These are phyloP conservation scores for Lepidonotus clava DNA, from an alignment of 2,888 invertebrate species.

Conservation along the genomic window DNA sequence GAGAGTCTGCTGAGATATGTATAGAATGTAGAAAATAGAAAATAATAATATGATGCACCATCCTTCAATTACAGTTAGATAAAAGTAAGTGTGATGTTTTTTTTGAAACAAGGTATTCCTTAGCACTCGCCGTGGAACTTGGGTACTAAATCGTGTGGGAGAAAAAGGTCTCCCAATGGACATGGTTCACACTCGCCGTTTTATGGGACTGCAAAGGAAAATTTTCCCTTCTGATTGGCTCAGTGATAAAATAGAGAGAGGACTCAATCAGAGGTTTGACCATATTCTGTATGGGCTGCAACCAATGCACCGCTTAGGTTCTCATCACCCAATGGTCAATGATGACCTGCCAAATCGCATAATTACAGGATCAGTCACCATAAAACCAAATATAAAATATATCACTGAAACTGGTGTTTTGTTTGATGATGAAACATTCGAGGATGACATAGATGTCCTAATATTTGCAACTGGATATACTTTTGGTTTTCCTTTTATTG, in stretches of 20 bases:
- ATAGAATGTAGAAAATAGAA: too few relatives aligned
- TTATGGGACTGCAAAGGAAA: too few relatives aligned
- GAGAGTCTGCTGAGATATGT: too few relatives aligned
- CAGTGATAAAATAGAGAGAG: too few relatives aligned
- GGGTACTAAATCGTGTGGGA: constrained; percentile 79
- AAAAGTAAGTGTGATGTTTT: too few relatives aligned
- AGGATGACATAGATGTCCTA: constrained; percentile 76
- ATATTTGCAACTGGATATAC: constrained; percentile 79
- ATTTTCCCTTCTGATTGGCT: too few relatives aligned
- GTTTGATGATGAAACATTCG: constrained; percentile 75
- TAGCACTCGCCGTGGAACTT: constrained; percentile 80
- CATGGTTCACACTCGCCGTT: too few relatives aligned
- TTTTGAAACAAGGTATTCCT: constrained; percentile 80
- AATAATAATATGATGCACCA: too few relatives aligned
- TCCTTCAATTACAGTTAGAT: too few relatives aligned
- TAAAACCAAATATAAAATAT: constrained; percentile 41
- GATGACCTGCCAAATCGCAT: constrained; percentile 77
- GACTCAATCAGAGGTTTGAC: constrained; percentile 76
- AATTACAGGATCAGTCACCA: constrained; percentile 75
- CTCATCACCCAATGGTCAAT: constrained; percentile 79
- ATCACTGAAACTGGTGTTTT: constrained; percentile 73
- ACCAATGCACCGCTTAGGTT: constrained; percentile 74
- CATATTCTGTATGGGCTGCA: constrained; percentile 79
- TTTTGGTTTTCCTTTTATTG: constrained; percentile 65
- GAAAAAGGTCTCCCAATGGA: constrained; percentile 73